Conservation (phyloP, 2,888 invertebrate species). For the Drosophila emarginata region DNA sequence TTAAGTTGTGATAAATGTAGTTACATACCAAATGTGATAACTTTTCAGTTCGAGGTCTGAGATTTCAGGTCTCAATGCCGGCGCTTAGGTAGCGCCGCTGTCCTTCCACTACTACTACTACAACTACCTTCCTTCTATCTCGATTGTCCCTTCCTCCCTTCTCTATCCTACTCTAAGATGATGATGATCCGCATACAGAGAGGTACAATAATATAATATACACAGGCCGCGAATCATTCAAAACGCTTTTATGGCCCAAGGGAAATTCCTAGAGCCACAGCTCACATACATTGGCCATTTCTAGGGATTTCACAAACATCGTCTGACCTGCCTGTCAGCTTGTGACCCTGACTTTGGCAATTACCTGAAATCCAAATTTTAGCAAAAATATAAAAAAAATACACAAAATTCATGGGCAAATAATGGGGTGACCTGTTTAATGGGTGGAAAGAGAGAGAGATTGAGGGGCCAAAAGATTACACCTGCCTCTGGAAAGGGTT, state of each 20-base stretch:
- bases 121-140: too few species aligned
- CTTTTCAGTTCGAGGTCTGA: conserved; percentile 48
- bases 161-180: conserved; percentile 17
- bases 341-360: conserved; percentile 20
- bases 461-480: conserved; percentile 12
- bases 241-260: conserved; percentile 52
- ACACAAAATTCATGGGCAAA: not conserved
- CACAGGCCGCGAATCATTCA: conserved; percentile 49
- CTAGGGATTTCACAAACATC: not conserved
- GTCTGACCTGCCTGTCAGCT: conserved; percentile 10
- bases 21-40: conserved; percentile 79
- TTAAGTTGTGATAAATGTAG: conserved; percentile 81
- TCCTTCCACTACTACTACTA: not conserved
- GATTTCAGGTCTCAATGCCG: conserved; percentile 19
- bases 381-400: not conserved
- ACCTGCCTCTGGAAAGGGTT: conserved; percentile 34
- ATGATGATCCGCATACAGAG: conserved; percentile 35
- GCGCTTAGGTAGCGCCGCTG: conserved; percentile 3
- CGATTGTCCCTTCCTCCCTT: not conserved
- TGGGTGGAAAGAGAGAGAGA: not conserved
- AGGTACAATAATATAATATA: not conserved
- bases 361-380: not conserved
- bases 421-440: conserved; percentile 9
- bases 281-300: not conserved
- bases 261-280: conserved; percentile 60